These are phyloP conservation scores for Lasioglossum villosulum DNA, from an alignment of 2,888 invertebrate genomes.

Conservation along the genomic window DNA sequence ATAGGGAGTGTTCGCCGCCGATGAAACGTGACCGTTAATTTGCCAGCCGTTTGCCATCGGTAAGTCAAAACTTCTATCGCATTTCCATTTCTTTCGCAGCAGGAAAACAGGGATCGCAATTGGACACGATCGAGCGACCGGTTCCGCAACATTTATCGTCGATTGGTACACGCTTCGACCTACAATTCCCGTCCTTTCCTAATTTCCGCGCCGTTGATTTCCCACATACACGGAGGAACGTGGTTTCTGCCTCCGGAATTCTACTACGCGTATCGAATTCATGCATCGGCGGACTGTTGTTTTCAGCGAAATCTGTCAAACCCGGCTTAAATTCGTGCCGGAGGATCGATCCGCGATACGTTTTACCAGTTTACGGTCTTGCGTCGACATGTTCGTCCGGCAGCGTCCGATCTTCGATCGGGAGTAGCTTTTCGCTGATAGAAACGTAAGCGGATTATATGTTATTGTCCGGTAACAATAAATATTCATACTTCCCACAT, in stretches of 20 bases:
- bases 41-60: neutral
- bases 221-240: neutral
- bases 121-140: constrained; percentile 22
- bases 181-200: constrained; percentile 46
- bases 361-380: neutral
- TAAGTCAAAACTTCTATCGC: neutral
- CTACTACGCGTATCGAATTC: constrained; percentile 4
- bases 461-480: neutral
- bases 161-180: constrained; percentile 23
- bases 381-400: neutral
- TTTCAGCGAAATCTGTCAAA: constrained; percentile 10
- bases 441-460: neutral
- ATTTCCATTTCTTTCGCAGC: neutral
- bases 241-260: constrained; percentile 20
- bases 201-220: constrained; percentile 45
- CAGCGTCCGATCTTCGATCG: neutral
- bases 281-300: constrained; percentile 7
- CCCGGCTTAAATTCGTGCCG: constrained; percentile 25
- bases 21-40: neutral
- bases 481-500: neutral
- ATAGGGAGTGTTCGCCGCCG: neutral
- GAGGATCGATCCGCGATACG: neutral
- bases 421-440: neutral
- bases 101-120: neutral
- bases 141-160: neutral